These are phyloP conservation scores for Polydrusus cervinus DNA, from an alignment of 2,888 invertebrate genomes.

Conservation along the genomic window DNA sequence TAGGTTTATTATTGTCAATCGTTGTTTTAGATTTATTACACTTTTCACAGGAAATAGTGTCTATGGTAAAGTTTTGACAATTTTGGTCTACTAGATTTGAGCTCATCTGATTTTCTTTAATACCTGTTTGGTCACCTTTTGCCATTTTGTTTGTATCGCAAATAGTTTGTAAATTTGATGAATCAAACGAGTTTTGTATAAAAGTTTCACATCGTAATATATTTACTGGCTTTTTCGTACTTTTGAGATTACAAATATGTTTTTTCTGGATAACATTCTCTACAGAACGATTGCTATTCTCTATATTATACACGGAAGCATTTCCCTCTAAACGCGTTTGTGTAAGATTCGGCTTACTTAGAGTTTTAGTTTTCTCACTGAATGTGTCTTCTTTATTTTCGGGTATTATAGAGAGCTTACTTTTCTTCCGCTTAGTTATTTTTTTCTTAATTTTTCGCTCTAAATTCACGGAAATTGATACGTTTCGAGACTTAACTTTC, in stretches of 20 bases:
- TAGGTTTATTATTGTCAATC: background rate
- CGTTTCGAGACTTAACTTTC: conserved; percentile 41
- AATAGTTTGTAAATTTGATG: background rate
- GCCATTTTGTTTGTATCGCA: background rate
- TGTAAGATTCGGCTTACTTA: background rate
- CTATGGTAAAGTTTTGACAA: background rate
- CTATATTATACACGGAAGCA: too few species aligned
- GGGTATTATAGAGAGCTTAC: conserved; percentile 52
- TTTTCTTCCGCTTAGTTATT: conserved; percentile 47
- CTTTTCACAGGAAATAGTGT: background rate
- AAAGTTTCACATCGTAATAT: conserved; percentile 45
- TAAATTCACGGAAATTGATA: conserved; percentile 33
- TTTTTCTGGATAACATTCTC: background rate
- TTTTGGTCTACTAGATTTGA: background rate
- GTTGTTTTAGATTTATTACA: background rate
- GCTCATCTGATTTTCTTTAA: background rate
- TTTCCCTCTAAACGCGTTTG: background rate
- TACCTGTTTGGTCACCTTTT: background rate
- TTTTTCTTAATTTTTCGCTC: conserved; percentile 31
- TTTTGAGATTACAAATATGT: background rate
- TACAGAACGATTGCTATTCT: too few species aligned
- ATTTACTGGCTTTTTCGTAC: background rate
- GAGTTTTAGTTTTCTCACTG: conserved; percentile 29
- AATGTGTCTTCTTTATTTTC: conserved; percentile 47
- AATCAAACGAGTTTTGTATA: conserved; percentile 29